Base-by-base conservation (phyloP, 2,797 vertebrate species). In the Carduelis carduelis region DNA sequence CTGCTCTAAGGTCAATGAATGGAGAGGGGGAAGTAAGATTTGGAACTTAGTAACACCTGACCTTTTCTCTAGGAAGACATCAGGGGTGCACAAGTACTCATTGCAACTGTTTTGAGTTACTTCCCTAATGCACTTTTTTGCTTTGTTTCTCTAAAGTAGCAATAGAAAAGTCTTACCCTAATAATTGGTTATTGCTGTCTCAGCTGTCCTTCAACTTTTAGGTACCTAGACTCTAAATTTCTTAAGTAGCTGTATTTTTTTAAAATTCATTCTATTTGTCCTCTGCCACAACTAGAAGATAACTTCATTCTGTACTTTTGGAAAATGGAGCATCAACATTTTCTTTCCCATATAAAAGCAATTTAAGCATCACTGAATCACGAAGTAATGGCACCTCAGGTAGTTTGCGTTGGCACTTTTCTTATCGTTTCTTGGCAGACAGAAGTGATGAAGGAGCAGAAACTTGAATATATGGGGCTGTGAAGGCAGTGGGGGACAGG, bases 61-160 rank as follows among this genome's bases (percentile, higher is more conserved):
- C 15, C 6, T 3, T 9, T 69, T 53, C 30, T 50, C 47, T 50
- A 46, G 22, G 44, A 53, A 39, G 8, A 7, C 4, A 43, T 70
- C 2, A 3, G 28, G 41, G 13, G 13, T 46, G 5, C 2, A 0
- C 3, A 23, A 14, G 5, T 55, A 35, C 15, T 13, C 4, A 5
- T 43, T 79, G 8, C 16, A 4, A 34, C 12, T 52, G 5, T 32
- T 32, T 50, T 21, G 24, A 8, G 7, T 83, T 39, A 68, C 6
- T 81, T 91, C 32, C 27, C 10, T 32, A 57, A 49, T 41, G 6
- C 16, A 21, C 4, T 20, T 18, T 43, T 30, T 30, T 70, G 9
- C 5, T 83, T 87, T 65, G 5, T 20, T 91, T 75, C 7, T 52
- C 5, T 55, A 14, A 23, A 27, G 12, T 30, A 68, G 37, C 6